Base-by-base conservation (phyloP, 2,113 vertebrate genomes). In the Echinops telfairi region DNA sequence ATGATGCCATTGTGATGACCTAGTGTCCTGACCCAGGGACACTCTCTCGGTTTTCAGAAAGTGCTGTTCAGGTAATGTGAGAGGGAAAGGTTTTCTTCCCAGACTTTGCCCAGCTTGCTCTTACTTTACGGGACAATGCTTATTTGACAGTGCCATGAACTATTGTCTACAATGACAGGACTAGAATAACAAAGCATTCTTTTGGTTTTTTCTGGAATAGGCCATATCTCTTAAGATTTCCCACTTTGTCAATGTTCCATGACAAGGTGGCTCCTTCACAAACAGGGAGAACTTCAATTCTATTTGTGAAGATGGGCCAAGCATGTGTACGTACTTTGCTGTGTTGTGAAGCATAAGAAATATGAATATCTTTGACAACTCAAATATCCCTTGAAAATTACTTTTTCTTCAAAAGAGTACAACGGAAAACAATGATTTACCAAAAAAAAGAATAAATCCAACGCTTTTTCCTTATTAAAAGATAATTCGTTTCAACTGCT, bases 351-450 rank as follows among this genome's bases (percentile, higher is more conserved):
- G 15, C 12, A 82, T 78, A 14, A 85, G 66, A 82, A 71, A 3
- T 86, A 43, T 70, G 83, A 53, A 53, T 70, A 83, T 38, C 3
- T 15, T 70, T 85, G 20, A 88, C 2, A 79, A 90, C 43, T 91
- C 90, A 79, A 87, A 86, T 83, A 84, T 91, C 12, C 38, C 40
- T 91, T 77, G 15, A 84, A 7, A 92, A 83, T 73, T 62, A 14
- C 47, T 12, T 78, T 93, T 2, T 60, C 5, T 29, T 60, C 31
- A 89, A 87, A 78, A 84, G 9, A 88, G 2, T 81, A 38, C 31
- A 92, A 58, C 83, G 19, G 3, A 82, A 2, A 93, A n/a, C 2
- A 73, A 75, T 77, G 0, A 17, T 84, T 66, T 27, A 43, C 40
- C 40, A 40, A n/a, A 6, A n/a, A 43, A 25, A 68, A 71, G 40